Evolutionary conservation across 2,888 invertebrate species (phyloP).

Genomic region (Gisinianus flammeolus): DNA sequence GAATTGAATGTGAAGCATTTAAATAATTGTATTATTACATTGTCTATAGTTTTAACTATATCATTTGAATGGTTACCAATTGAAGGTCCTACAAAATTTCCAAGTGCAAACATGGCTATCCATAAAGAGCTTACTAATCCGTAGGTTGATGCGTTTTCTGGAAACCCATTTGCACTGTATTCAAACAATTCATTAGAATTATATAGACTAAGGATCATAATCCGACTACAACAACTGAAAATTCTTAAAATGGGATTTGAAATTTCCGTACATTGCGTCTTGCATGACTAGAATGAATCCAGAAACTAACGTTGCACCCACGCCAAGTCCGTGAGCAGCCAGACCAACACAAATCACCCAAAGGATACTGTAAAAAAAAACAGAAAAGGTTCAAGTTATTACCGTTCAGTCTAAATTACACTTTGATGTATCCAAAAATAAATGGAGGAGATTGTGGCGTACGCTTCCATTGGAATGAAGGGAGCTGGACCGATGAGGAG

Average conservation of each 20-base stretch:
- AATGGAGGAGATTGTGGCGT: neutral
- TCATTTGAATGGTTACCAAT: too few species aligned
- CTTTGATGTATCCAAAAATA: neutral
- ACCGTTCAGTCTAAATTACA: neutral
- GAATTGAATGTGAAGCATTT: too few species aligned
- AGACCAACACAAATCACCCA: constrained; percentile 75
- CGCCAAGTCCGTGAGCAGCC: constrained; percentile 81
- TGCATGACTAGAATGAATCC: constrained; percentile 84
- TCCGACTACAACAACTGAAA: neutral
- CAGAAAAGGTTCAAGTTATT: neutral
- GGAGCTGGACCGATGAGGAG: constrained; percentile 80
- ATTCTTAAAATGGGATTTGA: too few species aligned
- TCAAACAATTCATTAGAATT: neutral
- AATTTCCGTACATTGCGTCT: constrained; percentile 73
- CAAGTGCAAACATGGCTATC: constrained; percentile 77
- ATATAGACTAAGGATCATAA: neutral
- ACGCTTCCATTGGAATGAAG: constrained; percentile 72
- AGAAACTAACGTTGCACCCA: constrained; percentile 82
- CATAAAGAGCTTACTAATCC: constrained; percentile 88
- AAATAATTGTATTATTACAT: too few species aligned
- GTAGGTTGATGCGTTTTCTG: constrained; percentile 85
- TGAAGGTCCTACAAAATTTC: constrained; percentile 51
- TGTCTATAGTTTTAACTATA: neutral
- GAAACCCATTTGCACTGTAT: constrained; percentile 73
- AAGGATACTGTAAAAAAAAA: constrained; percentile 21